Percentiles rank a stretch among this genome's conserved stretches.
These are phyloP conservation scores for Syncerus caffer DNA, from an alignment of 2,797 vertebrate genomes.

Conservation along the genomic window DNA sequence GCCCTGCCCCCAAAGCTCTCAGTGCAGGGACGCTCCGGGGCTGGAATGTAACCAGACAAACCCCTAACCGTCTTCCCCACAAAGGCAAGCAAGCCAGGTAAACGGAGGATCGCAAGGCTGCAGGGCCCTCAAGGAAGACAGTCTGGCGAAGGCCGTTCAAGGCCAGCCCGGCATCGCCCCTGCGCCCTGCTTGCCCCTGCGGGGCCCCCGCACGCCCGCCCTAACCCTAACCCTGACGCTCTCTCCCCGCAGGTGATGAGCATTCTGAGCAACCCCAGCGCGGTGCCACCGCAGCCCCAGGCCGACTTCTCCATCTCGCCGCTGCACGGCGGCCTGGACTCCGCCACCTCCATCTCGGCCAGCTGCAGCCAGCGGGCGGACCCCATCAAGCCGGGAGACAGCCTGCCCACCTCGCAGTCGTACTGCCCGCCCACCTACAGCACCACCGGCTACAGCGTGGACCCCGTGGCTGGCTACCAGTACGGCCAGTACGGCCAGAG, in stretches of 20 bases:
- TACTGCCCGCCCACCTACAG: conserved; percentile 98
- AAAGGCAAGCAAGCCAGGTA: neutral
- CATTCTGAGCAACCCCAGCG: conserved; percentile 94
- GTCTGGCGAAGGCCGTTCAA: fast-evolving
- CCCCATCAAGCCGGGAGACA: conserved; percentile 96
- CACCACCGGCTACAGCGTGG: conserved; percentile 97
- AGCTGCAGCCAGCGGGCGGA: conserved; percentile 98
- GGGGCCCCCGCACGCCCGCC: neutral
- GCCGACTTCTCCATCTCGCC: conserved; percentile 98
- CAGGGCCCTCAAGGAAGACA: neutral
- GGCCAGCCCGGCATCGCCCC: fast-evolving
- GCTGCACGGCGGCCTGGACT: conserved; percentile 93
- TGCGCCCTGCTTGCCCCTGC: fast-evolving
- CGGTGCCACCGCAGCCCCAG: conserved; percentile 92
- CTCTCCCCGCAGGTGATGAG: conserved; percentile 92
- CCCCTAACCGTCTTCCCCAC: neutral
- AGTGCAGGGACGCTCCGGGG: neutral
- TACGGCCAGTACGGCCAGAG: conserved; percentile 98
- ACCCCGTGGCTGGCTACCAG: conserved; percentile 97
- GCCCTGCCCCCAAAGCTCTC: neutral
- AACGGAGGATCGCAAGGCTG: neutral
- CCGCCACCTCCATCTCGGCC: conserved; percentile 94
- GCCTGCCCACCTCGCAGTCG: conserved; percentile 95
- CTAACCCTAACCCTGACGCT: neutral
- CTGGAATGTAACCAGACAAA: neutral